Percentiles rank a stretch among this genome's conserved stretches.
These are phyloP conservation scores for Camponotus floridanus DNA, from an alignment of 1,140 invertebrate species.

Conservation along the genomic window DNA sequence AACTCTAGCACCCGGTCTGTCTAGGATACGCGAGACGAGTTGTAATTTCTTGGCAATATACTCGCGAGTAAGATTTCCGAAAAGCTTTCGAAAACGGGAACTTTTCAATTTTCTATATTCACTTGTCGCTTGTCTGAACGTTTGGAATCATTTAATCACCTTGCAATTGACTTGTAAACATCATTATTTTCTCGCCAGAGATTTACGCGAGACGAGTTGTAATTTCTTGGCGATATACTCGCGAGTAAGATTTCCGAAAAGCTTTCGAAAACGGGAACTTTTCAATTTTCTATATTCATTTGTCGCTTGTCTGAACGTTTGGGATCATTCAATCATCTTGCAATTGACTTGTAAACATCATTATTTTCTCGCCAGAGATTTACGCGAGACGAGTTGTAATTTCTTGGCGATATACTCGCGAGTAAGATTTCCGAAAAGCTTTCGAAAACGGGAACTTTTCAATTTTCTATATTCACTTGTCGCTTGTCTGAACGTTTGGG, in stretches of 20 bases:
- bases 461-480: neutral
- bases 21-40: slow-evolving; percentile 14
- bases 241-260: slow-evolving; percentile 5
- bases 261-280: neutral
- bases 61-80: slow-evolving; percentile 18
- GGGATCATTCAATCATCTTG: slow-evolving; percentile 1
- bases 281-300: neutral
- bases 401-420: slow-evolving; percentile 47
- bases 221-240: slow-evolving; percentile 53
- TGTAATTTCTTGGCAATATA: slow-evolving; percentile 53
- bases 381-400: slow-evolving; percentile 35
- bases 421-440: neutral
- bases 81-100: neutral
- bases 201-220: slow-evolving; percentile 18
- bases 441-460: neutral
- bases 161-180: neutral
- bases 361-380: neutral
- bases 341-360: neutral
- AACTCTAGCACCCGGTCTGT: slow-evolving; percentile 28
- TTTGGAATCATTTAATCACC: slow-evolving; percentile 3
- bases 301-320: neutral
- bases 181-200: neutral
- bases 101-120: neutral
- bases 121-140: neutral
- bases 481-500: neutral